Conservation (phyloP, 2,797 vertebrate genomes). For the Cossypha niveicapilla region DNA sequence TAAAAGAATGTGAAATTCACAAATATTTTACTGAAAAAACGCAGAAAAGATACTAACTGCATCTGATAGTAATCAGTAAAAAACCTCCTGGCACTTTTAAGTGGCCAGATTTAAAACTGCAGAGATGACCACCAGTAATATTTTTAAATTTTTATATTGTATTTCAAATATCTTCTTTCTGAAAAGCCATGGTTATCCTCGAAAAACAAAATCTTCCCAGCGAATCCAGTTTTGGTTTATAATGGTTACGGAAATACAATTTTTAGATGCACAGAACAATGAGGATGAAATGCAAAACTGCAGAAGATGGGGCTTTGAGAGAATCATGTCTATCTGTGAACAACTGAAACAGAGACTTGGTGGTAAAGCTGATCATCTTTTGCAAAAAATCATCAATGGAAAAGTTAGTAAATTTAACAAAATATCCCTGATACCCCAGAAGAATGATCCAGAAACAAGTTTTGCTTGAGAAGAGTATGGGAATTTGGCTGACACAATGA, state of each 20-base stretch:
- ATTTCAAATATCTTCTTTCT: not conserved
- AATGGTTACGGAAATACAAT: not conserved
- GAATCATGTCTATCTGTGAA: not conserved
- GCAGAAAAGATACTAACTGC: not conserved
- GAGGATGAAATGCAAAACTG: not conserved
- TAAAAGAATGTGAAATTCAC: not conserved
- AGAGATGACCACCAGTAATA: not conserved
- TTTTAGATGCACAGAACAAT: not conserved
- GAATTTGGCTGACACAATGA: slow-evolving; percentile 69
- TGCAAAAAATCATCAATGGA: slow-evolving; percentile 24
- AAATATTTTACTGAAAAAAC: not conserved
- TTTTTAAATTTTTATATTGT: rapidly evolving
- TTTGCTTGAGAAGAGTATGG: slow-evolving; percentile 69
- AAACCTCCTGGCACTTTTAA: not conserved
- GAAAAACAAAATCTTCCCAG: not conserved
- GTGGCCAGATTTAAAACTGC: not conserved
- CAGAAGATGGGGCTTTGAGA: not conserved
- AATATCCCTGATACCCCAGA: slow-evolving; percentile 1
- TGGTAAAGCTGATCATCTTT: slow-evolving; percentile 4
- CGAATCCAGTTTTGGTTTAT: not conserved
- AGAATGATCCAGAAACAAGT: slow-evolving; percentile 70
- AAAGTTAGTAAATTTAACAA: slow-evolving; percentile 65
- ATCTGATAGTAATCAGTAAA: not conserved
- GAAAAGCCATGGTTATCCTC: not conserved
- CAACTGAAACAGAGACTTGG: not conserved